Percentiles rank a stretch among this genome's conserved stretches.
Conservation (phyloP, 2,888 invertebrate genomes). For the Sturmia bella region DNA sequence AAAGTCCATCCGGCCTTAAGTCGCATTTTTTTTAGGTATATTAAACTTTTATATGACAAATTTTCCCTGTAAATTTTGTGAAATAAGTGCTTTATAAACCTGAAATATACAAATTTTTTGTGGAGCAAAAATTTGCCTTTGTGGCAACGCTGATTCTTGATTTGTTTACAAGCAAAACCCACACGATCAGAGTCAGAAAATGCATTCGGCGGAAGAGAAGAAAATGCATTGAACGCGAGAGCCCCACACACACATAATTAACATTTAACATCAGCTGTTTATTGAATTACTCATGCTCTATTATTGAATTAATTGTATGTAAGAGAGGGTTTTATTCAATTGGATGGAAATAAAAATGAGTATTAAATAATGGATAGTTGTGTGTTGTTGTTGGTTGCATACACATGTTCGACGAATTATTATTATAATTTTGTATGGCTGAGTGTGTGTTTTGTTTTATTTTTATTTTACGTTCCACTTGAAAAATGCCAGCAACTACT, state of each 20-base stretch:
- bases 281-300: background rate
- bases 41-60: too few relatives aligned
- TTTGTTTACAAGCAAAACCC: constrained; percentile 21
- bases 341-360: constrained; percentile 13
- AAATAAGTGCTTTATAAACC: too few relatives aligned
- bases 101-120: too few relatives aligned
- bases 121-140: too few relatives aligned
- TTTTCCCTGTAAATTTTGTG: too few relatives aligned
- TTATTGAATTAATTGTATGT: constrained; percentile 23
- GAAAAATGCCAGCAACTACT: constrained; percentile 33
- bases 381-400: constrained; percentile 40
- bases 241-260: background rate
- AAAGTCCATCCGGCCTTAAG: too few relatives aligned
- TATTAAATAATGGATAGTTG: constrained; percentile 6
- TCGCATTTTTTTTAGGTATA: too few relatives aligned
- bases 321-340: constrained; percentile 34
- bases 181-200: constrained; percentile 11
- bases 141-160: background rate
- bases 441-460: constrained; percentile 30
- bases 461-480: constrained; percentile 60
- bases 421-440: constrained; percentile 24
- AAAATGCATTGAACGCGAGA: constrained; percentile 12
- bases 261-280: constrained; percentile 56
- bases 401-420: constrained; percentile 48
- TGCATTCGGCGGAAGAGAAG: constrained; percentile 5